Evolutionary conservation across 1,140 invertebrate species (phyloP), one percentile per base, ranked within the genome.

Genomic region (Bactericera cockerelli): DNA sequence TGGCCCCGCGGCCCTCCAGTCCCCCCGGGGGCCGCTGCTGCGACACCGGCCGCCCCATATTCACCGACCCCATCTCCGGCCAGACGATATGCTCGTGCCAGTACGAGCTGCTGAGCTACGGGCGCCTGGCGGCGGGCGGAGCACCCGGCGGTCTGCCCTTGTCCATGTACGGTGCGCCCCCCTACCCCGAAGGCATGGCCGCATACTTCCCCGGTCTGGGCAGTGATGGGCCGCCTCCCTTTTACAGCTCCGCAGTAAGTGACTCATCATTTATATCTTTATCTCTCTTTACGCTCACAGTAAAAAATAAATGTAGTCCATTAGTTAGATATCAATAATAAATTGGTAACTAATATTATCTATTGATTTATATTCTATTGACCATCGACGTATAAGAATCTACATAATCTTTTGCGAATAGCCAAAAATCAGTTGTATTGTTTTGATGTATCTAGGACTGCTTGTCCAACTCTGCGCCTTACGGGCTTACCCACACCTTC

Each of bases 41-140:
- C 73, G 91, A 94, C 74, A 91, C 88, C 58, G 90, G 90, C 49
- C 77, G 90, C 49, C 87, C 89, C 6, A 82, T 94, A 65, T 89
- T 91, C 73, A 91, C 89, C 62, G 89, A 95, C 73, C 90, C 91
- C 8, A 77, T 92, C 63, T 93, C 88, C 39, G 90, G 90, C 19
- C 89, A 93, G 73, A 89, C 86, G 8, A 83, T 94, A 14, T 95
- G 91, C 75, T 93, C 89, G 60, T 93, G 91, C 74, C 90, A 94
- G 73, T 79, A 79, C 69, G 72, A 73, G 62, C 62, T 70, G 42
- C 66, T 79, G 26, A 70, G 68, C 64, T 77, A 77, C 65, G 75
- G 75, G 62, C 66, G 76, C 26, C 70, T 76, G 4, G 71, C 67
- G 19, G 54, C 63, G 1, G 63, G 66, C 13, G 63, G 87, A 84